Evolutionary conservation across 2,113 vertebrate genomes (phyloP), one percentile per base, ranked within the genome.

Genomic region (Mungos mungo): DNA sequence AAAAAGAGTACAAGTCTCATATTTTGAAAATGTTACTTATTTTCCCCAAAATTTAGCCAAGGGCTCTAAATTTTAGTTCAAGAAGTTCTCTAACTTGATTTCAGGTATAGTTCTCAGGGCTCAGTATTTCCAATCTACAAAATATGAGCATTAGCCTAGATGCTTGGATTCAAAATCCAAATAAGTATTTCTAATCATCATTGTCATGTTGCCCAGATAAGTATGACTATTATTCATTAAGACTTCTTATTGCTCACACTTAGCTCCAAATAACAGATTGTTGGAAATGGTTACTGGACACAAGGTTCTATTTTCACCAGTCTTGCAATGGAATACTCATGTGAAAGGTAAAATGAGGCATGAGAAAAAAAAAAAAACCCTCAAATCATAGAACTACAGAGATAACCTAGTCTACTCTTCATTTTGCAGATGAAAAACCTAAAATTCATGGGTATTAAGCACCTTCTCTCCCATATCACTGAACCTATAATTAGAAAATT

Each of bases 21-120:
- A 93, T 96, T 97, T 71, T 38, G 54, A 85, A 60, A 94, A 86
- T 79, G 7, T 90, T 84, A 77, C 15, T 3, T 57, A 50, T 21
- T 5, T 90, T 9, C 12, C 38, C 25, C 11, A 38, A 76, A 65
- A 90, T 38, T 13, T 57, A 72, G 21, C 6, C 45, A n/a, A 83
- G 9, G 79, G 5, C 2, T 83, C 38, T 91, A 35, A 68, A 47
- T 31, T 66, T 38, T 71, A 81, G 21, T 45, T 74, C 31, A 47
- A 65, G 16, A 81, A 57, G 54, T 88, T 89, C 60, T 84, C 21
- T 47, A 41, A 57, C 25, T 63, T 74, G 33, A 60, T 29, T 76
- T 21, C 31, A 89, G 45, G 13, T 3, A 2, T 52, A 41, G 3
- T 6, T 79, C 35, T 90, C 45, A 72, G 14, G 19, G 11, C 6